A percentile compares a stretch with the other conserved stretches of the same genome.
Evolutionary conservation across 1,140 invertebrate species (phyloP).

Genomic region (fruit fly (Drosophila melanogaster)): DNA sequence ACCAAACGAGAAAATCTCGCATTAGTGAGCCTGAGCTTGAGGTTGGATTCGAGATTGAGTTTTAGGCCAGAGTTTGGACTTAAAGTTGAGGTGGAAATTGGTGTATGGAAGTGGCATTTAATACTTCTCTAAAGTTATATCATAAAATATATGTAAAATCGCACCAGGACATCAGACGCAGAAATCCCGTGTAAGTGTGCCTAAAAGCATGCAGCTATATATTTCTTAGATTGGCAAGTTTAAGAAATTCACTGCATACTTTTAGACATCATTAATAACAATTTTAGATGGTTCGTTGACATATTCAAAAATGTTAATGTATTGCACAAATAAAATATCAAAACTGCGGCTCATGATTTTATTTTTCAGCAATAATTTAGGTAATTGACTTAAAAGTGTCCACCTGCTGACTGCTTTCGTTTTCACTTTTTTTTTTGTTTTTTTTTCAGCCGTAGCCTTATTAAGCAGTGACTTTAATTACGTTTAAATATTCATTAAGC

Average conservation of each 20-base stretch:
- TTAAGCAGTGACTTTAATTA: slow-evolving; percentile 25
- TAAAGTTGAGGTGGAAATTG: neutral
- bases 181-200: too few species aligned
- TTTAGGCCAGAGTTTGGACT: neutral
- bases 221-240: neutral
- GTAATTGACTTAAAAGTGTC: slow-evolving; percentile 7
- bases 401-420: slow-evolving; percentile 11
- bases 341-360: neutral
- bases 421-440: neutral
- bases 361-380: slow-evolving; percentile 6
- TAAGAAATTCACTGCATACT: too few species aligned
- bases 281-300: too few species aligned
- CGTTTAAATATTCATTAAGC: slow-evolving; percentile 39
- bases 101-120: neutral
- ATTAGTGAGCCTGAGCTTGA: slow-evolving; percentile 16
- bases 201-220: too few species aligned
- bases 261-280: too few species aligned
- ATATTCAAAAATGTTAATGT: too few species aligned
- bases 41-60: neutral
- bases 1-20: slow-evolving; percentile 26
- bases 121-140: neutral
- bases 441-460: neutral
- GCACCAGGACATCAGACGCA: neutral
- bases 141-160: neutral
- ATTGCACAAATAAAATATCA: too few species aligned